A percentile compares a stretch with the other conserved stretches of the same genome.
phyloP scores from a whole-genome alignment of 2,113 vertebrate genomes.

The Labeo rohita region DNA sequence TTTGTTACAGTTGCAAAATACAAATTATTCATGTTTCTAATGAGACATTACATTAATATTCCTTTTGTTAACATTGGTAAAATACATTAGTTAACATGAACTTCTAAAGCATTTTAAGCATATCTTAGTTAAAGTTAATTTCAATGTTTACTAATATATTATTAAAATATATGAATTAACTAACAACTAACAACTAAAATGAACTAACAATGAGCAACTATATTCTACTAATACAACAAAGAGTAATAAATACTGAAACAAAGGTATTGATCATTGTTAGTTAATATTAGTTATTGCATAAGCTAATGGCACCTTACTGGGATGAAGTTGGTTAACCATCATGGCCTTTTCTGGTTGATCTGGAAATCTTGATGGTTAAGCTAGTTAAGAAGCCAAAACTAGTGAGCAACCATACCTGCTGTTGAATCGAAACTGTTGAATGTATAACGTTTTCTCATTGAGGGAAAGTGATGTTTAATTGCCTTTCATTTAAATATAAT shows the following conservation, averaged over 20 bases:
- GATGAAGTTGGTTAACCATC: background rate
- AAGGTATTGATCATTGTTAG: background rate
- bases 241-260: no score
- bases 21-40: no score
- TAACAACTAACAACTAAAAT: background rate
- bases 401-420: background rate
- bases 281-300: background rate
- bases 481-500: conserved; percentile 1
- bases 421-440: background rate
- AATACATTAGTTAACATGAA: background rate
- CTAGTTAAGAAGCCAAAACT: background rate
- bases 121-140: background rate
- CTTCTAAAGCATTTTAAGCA: background rate
- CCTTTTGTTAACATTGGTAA: background rate
- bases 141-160: no score
- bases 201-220: background rate
- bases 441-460: background rate
- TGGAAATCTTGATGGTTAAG: background rate
- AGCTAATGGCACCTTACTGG: background rate
- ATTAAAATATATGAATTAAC: background rate
- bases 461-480: background rate
- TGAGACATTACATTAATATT: no score
- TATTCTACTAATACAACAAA: background rate
- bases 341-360: background rate
- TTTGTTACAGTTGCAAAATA: no score